Conservation (phyloP, 2,888 invertebrate species). For the Ypsolopha sequella region DNA sequence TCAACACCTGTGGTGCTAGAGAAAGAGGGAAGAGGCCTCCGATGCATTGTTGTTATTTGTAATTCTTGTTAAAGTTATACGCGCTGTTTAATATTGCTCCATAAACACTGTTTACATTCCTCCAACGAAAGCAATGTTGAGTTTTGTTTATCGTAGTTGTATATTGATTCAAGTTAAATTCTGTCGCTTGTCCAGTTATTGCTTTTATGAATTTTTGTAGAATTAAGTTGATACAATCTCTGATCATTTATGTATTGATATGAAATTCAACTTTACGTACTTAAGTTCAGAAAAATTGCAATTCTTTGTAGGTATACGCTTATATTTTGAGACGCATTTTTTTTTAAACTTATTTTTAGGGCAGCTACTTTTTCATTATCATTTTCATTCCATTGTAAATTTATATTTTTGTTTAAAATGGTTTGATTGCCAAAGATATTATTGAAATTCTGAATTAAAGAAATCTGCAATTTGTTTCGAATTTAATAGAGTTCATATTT, state of each 20-base stretch:
- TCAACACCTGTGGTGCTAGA: slow-evolving; percentile 54
- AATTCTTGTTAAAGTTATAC: slow-evolving; percentile 51
- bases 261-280: slow-evolving; percentile 58
- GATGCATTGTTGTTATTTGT: slow-evolving; percentile 52
- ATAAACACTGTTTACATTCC: slow-evolving; percentile 65
- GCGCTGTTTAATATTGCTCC: slow-evolving; percentile 56
- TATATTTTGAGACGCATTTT: slow-evolving; percentile 61
- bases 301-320: slow-evolving; percentile 48
- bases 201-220: slow-evolving; percentile 42
- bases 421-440: slow-evolving; percentile 61
- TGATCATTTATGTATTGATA: slow-evolving; percentile 40
- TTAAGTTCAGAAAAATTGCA: slow-evolving; percentile 44
- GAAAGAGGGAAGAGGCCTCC: slow-evolving; percentile 42
- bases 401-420: slow-evolving; percentile 37
- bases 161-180: slow-evolving; percentile 43
- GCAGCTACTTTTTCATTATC: slow-evolving; percentile 62
- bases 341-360: slow-evolving; percentile 36
- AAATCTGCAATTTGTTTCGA: slow-evolving; percentile 7
- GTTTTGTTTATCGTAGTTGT: slow-evolving; percentile 62
- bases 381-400: slow-evolving; percentile 10
- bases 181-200: slow-evolving; percentile 51
- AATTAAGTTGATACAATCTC: slow-evolving; percentile 49
- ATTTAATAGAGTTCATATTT: slow-evolving; percentile 25
- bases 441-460: background rate
- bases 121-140: slow-evolving; percentile 62